These are phyloP conservation scores for Apostichopus californicus DNA, from an alignment of 35 echinoderm and acorn worm genomes.

Conservation along the genomic window DNA sequence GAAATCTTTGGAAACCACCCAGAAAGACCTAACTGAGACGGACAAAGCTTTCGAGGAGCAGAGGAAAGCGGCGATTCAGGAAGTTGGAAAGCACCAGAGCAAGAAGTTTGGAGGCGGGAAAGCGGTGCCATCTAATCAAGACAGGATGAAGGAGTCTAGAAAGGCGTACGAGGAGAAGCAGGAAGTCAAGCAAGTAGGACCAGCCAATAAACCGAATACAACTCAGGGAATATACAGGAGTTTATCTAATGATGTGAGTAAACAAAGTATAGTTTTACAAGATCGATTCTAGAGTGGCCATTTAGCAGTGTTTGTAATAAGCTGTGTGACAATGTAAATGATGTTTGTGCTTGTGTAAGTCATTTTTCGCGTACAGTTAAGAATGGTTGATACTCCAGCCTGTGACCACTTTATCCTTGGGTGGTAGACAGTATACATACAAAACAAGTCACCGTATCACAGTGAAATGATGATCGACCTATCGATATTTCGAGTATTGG, in stretches of 20 bases:
- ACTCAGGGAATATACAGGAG: conserved; percentile 70
- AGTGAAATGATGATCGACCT: no score
- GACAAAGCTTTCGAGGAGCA: conserved; percentile 97
- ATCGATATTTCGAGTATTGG: no score
- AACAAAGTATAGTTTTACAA: background rate
- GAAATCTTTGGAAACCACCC: conserved; percentile 75
- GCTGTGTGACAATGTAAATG: no score
- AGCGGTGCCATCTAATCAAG: conserved; percentile 3
- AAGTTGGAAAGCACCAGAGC: conserved; percentile 62
- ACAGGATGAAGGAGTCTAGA: conserved; percentile 29
- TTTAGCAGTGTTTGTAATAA: no score
- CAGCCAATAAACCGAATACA: conserved; percentile 37
- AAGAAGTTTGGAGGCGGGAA: conserved; percentile 77
- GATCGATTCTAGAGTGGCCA: no score
- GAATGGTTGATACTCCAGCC: no score
- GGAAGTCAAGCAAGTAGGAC: background rate
- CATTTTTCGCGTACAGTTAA: no score
- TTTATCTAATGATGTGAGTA: conserved; percentile 56
- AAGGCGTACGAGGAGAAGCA: conserved; percentile 44
- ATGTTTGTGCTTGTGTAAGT: no score
- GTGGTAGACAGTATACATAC: no score
- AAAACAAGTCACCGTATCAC: no score
- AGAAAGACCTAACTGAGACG: conserved; percentile 81
- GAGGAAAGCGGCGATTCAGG: conserved; percentile 92
- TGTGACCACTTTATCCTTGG: no score